Base-by-base conservation (phyloP, 92 coral and sea anemone genomes). In the Virgularia gustaviana region DNA sequence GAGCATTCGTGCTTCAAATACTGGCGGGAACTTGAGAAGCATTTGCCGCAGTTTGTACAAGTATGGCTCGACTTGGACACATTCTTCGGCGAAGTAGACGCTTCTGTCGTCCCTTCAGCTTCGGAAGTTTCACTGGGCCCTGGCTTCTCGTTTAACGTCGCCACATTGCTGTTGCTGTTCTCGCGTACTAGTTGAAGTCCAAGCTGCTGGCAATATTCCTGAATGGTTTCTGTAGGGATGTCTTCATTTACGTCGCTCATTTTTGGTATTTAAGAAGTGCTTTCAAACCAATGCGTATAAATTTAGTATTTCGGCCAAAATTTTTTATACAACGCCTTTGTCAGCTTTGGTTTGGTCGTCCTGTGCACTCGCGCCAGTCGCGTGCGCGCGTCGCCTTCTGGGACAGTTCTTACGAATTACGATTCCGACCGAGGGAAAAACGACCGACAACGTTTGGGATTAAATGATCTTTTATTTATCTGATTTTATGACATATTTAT, bases 121-220 rank as follows among this genome's bases (percentile, higher is more conserved):
- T 4, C 6, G 28, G 3, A 29, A 20, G 58, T 2, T 22, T 3
- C 3, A 52, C 1, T 0, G 5, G 13, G 60, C 20, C n/a, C n/a
- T n/a, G n/a, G n/a, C n/a, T n/a, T n/a, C n/a, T n/a, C n/a, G n/a
- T n/a, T n/a, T n/a, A n/a, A n/a, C n/a, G 5, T 61, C 53, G 44
- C 39, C 47, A 68, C 22, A 6, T 49, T 49, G 4, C 28, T 25
- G 36, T 24, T 49, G n/a, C 36, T 61, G 53, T 49, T 53, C 37
- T 68, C 55, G 61, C 51, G 60, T 29, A 59, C 60, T 31, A 49
- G 25, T 20, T 68, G 75, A 7, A 68, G 28, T 13, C 75, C 75
- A 19, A 68, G 60, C 51, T 68, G 49, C 35, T 29, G 61, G 35
- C 75, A 68, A 24, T 68, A 68, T 29, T 68, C 75, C 23, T 49